Conservation (phyloP, 2,888 invertebrate species). For the Ornithoptera alexandrae region DNA sequence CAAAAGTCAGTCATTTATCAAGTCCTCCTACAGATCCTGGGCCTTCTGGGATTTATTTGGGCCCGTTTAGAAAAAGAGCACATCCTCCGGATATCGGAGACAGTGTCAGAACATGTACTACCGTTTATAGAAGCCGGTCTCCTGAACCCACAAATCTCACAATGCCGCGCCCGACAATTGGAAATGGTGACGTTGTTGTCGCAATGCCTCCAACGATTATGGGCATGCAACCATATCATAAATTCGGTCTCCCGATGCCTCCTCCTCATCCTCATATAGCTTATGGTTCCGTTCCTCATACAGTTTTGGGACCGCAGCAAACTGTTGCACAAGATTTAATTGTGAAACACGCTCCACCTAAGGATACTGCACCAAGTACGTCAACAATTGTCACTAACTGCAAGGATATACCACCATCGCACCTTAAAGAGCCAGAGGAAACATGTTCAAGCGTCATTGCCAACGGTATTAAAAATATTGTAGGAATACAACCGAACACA, state of each 20-base stretch:
- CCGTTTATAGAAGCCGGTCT: conserved; percentile 67
- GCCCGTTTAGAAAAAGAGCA: conserved; percentile 79
- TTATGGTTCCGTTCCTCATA: conserved; percentile 62
- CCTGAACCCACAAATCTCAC: conserved; percentile 76
- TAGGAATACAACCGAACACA: conserved; percentile 70
- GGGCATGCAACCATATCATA: conserved; percentile 73
- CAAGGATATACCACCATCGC: conserved; percentile 51
- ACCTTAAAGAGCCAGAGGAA: conserved; percentile 53
- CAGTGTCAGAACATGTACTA: conserved; percentile 62
- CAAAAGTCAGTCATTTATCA: conserved; percentile 64
- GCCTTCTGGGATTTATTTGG: conserved; percentile 70
- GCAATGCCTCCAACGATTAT: conserved; percentile 66
- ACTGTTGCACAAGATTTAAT: conserved; percentile 77
- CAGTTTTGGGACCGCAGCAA: conserved; percentile 70
- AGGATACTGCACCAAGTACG: conserved; percentile 63
- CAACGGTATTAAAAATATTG: conserved; percentile 75
- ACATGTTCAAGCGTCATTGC: conserved; percentile 64
- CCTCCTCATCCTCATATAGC: conserved; percentile 71
- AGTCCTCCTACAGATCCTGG: conserved; percentile 72
- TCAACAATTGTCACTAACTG: conserved; percentile 65
- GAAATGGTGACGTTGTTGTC: conserved; percentile 59
- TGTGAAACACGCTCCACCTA: conserved; percentile 75
- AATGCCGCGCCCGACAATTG: conserved; percentile 64
- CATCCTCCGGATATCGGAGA: conserved; percentile 77
- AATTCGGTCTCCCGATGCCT: conserved; percentile 72